Evolutionary conservation across 2,113 vertebrate genomes (phyloP), one percentile per base, ranked within the genome.

Genomic region (Numenius arquata): DNA sequence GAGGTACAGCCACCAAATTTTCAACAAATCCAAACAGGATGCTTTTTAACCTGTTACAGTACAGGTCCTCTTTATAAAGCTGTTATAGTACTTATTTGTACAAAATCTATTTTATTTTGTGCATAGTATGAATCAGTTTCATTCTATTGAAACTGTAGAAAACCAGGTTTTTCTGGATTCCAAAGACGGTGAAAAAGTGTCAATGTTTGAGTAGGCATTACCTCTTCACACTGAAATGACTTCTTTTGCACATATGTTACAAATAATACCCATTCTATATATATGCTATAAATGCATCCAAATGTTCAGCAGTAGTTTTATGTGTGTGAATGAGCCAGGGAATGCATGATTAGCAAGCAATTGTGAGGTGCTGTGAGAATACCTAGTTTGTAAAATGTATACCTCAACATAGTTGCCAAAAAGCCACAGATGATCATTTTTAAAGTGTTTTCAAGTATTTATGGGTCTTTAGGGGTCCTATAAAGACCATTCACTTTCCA

Each of bases 381-480:
- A 71, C 26, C 22, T 55, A 87, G 70, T 87, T 73, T 20, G n/a
- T 88, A 72, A 95, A 97, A 96, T 53, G 41, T 56, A 95, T 80
- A 94, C 62, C 36, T 94, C 73, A 70, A 72, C 78, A 48, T 3
- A 82, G 65, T 76, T 75, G 88, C 92, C 95, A 92, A 93, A 89
- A 86, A 88, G 59, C 36, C 56, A 78, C 59, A 95, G 82, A 95
- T 95, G 84, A 96, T 65, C 3, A 89, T 80, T 93, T 73, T 59
- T 36, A 74, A 96, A 95, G 85, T 85, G 77, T 91, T 97, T 95
- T 80, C 87, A 96, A 82, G 74, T 96, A 94, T 93, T 95, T 96
- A 91, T 92, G 79, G 21, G 58, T 90, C 88, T 93, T 88, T 68
- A 13, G 73, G 48, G 90, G 63, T 66, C 82, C 47, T 77, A 55